A percentile compares a stretch with the other conserved stretches of the same genome.
Conservation (phyloP, 2,113 vertebrate genomes). For the Lipophrys pholis region DNA sequence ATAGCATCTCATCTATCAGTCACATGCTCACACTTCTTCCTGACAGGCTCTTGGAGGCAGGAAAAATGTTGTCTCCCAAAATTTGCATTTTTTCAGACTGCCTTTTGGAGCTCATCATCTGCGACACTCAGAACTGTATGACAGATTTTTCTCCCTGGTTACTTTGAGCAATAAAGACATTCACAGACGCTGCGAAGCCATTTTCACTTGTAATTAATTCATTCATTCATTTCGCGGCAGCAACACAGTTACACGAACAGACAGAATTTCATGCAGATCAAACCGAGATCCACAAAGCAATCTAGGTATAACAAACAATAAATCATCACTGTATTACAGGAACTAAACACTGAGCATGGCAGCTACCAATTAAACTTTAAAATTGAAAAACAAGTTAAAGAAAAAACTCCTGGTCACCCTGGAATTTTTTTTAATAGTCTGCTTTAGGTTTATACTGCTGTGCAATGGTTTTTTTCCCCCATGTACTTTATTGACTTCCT, state of each 20-base stretch:
- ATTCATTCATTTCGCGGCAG: background rate
- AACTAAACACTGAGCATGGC: too few relatives aligned
- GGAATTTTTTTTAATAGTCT: too few relatives aligned
- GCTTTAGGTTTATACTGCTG: too few relatives aligned
- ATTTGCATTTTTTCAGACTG: constrained; percentile 4
- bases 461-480: too few relatives aligned
- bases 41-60: constrained; percentile 5
- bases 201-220: background rate
- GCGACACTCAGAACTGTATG: background rate
- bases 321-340: too few relatives aligned
- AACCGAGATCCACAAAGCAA: background rate
- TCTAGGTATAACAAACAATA: too few relatives aligned
- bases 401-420: too few relatives aligned
- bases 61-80: constrained; percentile 5
- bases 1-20: background rate
- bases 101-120: constrained; percentile 1
- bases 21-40: background rate
- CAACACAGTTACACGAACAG: background rate
- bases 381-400: too few relatives aligned
- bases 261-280: too few relatives aligned
- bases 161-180: constrained; percentile 7
- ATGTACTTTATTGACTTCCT: too few relatives aligned
- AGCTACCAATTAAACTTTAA: too few relatives aligned
- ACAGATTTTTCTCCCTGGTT: constrained; percentile 19
- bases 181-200: background rate